These are phyloP conservation scores for Siniperca scherzeri DNA, from an alignment of 2,797 vertebrate species.

Conservation along the genomic window DNA sequence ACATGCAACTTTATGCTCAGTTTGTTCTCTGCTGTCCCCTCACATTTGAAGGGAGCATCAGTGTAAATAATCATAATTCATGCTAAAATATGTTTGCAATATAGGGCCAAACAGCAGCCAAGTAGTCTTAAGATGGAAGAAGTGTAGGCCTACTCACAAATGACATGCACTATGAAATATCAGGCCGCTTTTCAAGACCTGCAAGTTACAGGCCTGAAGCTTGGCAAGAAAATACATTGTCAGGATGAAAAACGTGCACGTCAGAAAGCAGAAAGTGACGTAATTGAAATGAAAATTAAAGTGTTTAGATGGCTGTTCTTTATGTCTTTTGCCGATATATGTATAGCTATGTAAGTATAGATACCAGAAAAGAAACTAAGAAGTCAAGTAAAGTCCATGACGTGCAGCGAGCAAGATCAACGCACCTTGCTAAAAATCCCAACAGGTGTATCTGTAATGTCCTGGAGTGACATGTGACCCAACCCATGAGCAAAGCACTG, in stretches of 20 bases:
- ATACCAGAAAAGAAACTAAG: not conserved
- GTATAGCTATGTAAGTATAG: not conserved
- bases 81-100: not conserved
- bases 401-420: not conserved
- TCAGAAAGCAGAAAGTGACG: slow-evolving; percentile 40
- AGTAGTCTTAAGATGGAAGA: not conserved
- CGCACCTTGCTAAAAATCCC: not conserved
- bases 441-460: slow-evolving; percentile 5
- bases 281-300: not conserved
- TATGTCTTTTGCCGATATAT: not conserved
- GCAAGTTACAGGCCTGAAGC: not conserved
- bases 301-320: not conserved
- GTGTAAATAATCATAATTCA: not conserved
- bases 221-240: not conserved
- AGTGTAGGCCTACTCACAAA: not conserved
- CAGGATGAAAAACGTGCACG: slow-evolving; percentile 10
- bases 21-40: slow-evolving; percentile 25
- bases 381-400: not conserved
- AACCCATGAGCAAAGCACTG: slow-evolving; percentile 6
- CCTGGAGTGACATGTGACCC: not conserved
- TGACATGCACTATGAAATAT: not conserved
- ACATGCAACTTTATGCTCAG: slow-evolving; percentile 14
- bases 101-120: not conserved
- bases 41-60: not conserved
- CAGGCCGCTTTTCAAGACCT: not conserved